Evolutionary conservation across 2,888 invertebrate species (phyloP), one percentile per base, ranked within the genome.

Genomic region (Aleiodes testaceus): DNA sequence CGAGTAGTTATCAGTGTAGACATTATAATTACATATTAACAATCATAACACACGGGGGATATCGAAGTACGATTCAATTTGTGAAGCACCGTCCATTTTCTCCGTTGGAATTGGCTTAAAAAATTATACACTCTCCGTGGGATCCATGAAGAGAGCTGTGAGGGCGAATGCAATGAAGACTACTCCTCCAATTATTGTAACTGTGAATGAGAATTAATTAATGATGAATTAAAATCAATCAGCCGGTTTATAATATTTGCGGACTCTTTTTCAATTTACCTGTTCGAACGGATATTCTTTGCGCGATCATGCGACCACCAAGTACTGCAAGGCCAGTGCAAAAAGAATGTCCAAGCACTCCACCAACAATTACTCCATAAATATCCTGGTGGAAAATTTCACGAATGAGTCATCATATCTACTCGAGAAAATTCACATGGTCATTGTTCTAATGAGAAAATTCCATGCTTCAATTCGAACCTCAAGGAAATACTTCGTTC

Each of bases 281-380:
- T 89, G 98, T 98, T 89, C 97, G 91, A 22, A 99, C 97, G 78
- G 99, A 99, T 86, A 99, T 99, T 89, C 93, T 95, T 88, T 98
- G 96, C 53, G 99, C 98, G 79, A 99, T 94, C 91, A 99, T 95
- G 81, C 98, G 91, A 0, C 99, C 99, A 47, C 98, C 98, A 78
- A 99, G 90, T 68, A 99, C 99, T 77, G 99, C 99, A 79, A 99
- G 89, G 2, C 98, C 98, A 12, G 99, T 99, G 88, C 99, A 99
- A 70, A 99, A 89, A 11, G 95, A 94, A 89, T 99, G 99, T 0
- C 99, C 99, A 72, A 97, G 87, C 73, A 97, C 91, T 47, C 98
- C 99, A 16, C 99, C 99, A 16, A 97, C 88, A 73, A 97, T 95
- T 0, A 99, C 98, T 66, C 99, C 99, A 79, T 93, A 91, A 1